Conservation (phyloP, 2,888 invertebrate species). For the Ormyrus labotus region DNA sequence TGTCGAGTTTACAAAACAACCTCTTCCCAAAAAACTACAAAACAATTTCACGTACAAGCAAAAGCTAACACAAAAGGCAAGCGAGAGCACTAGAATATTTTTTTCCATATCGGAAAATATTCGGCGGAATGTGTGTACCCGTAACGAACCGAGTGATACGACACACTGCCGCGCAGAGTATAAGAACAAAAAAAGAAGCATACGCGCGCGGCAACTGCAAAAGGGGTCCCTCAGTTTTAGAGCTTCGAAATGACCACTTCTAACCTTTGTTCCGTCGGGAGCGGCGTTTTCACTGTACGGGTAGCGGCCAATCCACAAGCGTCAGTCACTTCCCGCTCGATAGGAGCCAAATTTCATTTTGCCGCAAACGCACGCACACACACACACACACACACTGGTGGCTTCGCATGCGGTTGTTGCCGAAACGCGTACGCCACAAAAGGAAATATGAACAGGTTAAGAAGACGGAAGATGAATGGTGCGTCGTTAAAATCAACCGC, state of each 20-base stretch:
- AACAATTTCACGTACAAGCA: too few species aligned
- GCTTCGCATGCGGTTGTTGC: too few species aligned
- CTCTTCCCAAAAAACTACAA: too few species aligned
- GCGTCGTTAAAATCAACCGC: constrained; percentile 36
- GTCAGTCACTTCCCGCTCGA: constrained; percentile 17
- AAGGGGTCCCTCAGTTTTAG: not conserved
- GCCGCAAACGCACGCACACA: not conserved
- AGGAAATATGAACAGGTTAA: not conserved
- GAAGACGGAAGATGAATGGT: constrained; percentile 33
- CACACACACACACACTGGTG: not conserved
- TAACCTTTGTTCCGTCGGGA: constrained; percentile 1
- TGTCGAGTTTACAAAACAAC: too few species aligned
- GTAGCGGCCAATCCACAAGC: not conserved
- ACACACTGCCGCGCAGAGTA: too few species aligned
- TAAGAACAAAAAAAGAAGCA: too few species aligned
- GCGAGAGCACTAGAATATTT: too few species aligned
- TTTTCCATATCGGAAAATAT: too few species aligned
- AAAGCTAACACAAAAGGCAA: too few species aligned
- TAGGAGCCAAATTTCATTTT: constrained; percentile 14
- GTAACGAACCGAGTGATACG: too few species aligned
- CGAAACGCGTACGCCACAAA: too few species aligned
- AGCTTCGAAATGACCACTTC: constrained; percentile 22
- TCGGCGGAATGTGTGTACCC: too few species aligned
- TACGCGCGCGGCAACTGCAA: not conserved
- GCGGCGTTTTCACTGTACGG: not conserved